phyloP scores from a whole-genome alignment of 2,888 invertebrate species.

The Drosophila villosipedis region DNA sequence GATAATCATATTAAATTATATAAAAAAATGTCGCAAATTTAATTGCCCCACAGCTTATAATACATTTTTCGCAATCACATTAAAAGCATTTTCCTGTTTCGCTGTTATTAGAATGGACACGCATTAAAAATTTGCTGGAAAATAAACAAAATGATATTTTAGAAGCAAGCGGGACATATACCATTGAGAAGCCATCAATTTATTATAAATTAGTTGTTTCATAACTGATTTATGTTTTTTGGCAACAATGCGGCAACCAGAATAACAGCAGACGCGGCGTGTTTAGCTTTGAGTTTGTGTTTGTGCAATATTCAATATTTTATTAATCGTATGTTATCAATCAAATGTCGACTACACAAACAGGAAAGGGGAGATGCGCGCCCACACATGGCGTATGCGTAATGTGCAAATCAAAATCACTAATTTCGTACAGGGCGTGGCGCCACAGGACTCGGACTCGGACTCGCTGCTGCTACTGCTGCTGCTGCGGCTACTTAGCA shows the following conservation, averaged over 20 bases:
- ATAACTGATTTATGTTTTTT: slow-evolving; percentile 75
- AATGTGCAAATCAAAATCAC: slow-evolving; percentile 81
- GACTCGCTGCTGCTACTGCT: slow-evolving; percentile 19
- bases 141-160: slow-evolving; percentile 71
- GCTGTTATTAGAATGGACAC: slow-evolving; percentile 42
- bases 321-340: slow-evolving; percentile 82
- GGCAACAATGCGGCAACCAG: slow-evolving; percentile 60
- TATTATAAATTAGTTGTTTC: slow-evolving; percentile 67
- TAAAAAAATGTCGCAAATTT: not conserved
- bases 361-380: slow-evolving; percentile 14
- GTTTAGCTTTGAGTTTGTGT: slow-evolving; percentile 11
- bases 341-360: slow-evolving; percentile 69
- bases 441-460: not conserved
- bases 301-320: slow-evolving; percentile 69
- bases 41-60: slow-evolving; percentile 10
- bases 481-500: slow-evolving; percentile 73
- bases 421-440: slow-evolving; percentile 50
- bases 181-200: slow-evolving; percentile 57
- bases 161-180: not conserved
- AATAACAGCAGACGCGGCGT: not conserved
- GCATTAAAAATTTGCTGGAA: slow-evolving; percentile 38
- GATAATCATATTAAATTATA: not conserved
- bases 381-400: slow-evolving; percentile 66
- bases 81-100: slow-evolving; percentile 57
- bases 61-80: slow-evolving; percentile 26